Base-by-base conservation (phyloP, 2,113 vertebrate species). In the Tychaedon coryphoeus region DNA sequence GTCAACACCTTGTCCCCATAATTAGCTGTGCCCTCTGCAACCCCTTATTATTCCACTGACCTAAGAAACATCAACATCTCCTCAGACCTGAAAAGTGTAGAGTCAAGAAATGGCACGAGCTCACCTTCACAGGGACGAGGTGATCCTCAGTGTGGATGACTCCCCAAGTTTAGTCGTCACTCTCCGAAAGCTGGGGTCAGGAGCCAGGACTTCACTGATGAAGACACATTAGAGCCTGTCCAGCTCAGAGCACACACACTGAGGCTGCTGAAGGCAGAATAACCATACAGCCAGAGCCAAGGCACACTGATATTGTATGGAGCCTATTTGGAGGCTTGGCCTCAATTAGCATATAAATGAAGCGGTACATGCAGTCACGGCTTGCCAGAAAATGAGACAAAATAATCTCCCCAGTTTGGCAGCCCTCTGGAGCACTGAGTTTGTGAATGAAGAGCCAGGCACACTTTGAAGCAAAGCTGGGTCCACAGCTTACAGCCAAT, bases 291-390 rank as follows among this genome's bases (percentile, higher is more conserved):
- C 29, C 1, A 3, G 80, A 90, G 84, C 91, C 92, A 93, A 95
- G 76, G 69, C 82, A 84, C 72, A 56, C 92, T 84, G 85, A 78
- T 43, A 47, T 57, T 92, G 79, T 83, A 69, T 8, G 51, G 66
- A 92, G 87, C 45, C 88, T 86, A 23, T 83, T 80, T 70, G 91
- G 81, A 96, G 80, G 94, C 81, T 95, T 95, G 92, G 92, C 88
- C 93, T 93, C 75, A 40, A 96, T 96, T 95, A 95, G 51, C 93
- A 95, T 96, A 86, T 88, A 95, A 97, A 96, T 96, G 93, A 93
- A 94, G 93, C 9, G 82, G 73, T 93, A 79, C 80, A 82, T 2
- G 40, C 71, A 86, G 85, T n/a, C 6, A 0, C 31, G 81, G 89
- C 79, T 76, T 96, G 88, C 84, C 91, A 94, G 93, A 81, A 86